Conservation (phyloP, 2,888 invertebrate species). For the Idaea aversata region DNA sequence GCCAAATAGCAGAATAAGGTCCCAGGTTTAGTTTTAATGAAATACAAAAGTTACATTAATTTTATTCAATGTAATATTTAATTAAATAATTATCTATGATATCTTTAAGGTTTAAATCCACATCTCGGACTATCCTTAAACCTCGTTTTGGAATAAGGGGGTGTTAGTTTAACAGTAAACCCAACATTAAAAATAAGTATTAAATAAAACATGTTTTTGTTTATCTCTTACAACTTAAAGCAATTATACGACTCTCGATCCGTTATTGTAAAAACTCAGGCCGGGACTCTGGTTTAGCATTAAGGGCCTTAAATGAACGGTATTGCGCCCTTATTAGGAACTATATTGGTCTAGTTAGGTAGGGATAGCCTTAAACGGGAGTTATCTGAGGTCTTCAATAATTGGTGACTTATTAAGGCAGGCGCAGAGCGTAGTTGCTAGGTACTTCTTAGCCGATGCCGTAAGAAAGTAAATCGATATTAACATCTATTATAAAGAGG, state of each 20-base stretch:
- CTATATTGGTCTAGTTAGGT: background rate
- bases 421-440: background rate
- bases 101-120: no score
- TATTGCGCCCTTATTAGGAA: background rate
- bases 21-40: no score
- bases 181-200: constrained; percentile 13
- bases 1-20: no score
- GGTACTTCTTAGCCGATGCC: background rate
- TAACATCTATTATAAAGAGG: no score
- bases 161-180: no score
- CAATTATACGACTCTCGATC: constrained; percentile 16
- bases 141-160: no score
- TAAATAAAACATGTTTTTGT: constrained; percentile 16
- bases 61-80: no score
- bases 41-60: no score
- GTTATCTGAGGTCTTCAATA: background rate
- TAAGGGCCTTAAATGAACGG: background rate
- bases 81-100: no score
- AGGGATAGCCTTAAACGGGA: background rate
- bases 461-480: background rate
- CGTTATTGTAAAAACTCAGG: background rate
- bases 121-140: no score
- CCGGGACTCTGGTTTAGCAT: background rate
- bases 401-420: background rate
- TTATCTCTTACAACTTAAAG: constrained; percentile 13